phyloP scores from a whole-genome alignment of 2,888 invertebrate species.

The Cordilura impudica region DNA sequence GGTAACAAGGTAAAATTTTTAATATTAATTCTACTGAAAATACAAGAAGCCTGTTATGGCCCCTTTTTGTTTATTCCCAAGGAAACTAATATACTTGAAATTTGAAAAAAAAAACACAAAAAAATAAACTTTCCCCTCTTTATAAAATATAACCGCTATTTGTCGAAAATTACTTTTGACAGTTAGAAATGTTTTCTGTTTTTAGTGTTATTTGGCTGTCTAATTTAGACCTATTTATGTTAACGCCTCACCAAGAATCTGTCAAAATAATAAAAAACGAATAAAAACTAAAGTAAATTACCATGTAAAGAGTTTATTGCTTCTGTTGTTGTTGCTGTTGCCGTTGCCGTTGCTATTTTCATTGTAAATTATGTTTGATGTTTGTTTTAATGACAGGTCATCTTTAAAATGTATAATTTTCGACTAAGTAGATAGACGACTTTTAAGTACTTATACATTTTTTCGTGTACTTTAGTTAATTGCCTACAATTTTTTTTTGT shows the following conservation, averaged over 20 bases:
- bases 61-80: slow-evolving; percentile 34
- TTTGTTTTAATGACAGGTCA: slow-evolving; percentile 54
- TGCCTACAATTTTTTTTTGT: not conserved
- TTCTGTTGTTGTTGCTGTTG: not conserved
- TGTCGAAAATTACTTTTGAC: slow-evolving; percentile 36
- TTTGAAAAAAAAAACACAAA: not conserved
- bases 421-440: not conserved
- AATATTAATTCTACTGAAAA: slow-evolving; percentile 1
- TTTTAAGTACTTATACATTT: slow-evolving; percentile 9
- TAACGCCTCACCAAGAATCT: slow-evolving; percentile 39
- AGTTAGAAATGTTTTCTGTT: slow-evolving; percentile 24
- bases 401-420: slow-evolving; percentile 16
- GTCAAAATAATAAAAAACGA: slow-evolving; percentile 8
- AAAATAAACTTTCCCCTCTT: not conserved
- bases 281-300: slow-evolving; percentile 44
- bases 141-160: slow-evolving; percentile 26
- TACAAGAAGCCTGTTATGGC: slow-evolving; percentile 53
- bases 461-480: not conserved
- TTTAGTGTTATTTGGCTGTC: slow-evolving; percentile 32
- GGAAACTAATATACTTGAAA: slow-evolving; percentile 46
- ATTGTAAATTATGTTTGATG: slow-evolving; percentile 46
- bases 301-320: slow-evolving; percentile 25
- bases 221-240: slow-evolving; percentile 46
- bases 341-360: not conserved
- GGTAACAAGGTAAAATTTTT: not conserved